Percentiles rank a stretch among this genome's conserved stretches.
Conservation (phyloP, 1,140 invertebrate genomes). For the Rhyzopertha dominica region DNA sequence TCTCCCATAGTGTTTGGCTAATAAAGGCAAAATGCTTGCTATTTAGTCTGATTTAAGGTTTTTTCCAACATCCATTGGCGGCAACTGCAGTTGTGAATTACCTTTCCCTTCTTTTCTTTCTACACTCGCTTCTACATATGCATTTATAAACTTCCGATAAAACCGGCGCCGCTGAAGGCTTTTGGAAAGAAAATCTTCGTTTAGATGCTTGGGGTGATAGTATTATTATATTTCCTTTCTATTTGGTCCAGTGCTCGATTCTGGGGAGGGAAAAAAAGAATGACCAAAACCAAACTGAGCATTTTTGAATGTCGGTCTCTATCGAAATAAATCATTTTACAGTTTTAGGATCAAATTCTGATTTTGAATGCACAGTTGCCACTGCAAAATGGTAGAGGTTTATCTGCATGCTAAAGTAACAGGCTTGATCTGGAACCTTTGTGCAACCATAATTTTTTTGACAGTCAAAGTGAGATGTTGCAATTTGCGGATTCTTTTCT, state of each 20-base stretch:
- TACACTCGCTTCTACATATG: conserved; percentile 3
- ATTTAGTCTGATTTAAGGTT: too few species aligned
- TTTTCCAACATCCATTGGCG: conserved; percentile 12
- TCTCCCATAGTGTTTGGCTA: too few species aligned
- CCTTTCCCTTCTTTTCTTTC: conserved; percentile 1
- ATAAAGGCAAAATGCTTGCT: too few species aligned
- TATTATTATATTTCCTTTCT: conserved; percentile 3
- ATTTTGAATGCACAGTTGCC: conserved; percentile 8
- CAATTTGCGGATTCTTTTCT: background rate
- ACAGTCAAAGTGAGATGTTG: background rate
- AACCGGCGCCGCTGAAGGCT: conserved; percentile 3
- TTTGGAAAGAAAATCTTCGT: conserved; percentile 11
- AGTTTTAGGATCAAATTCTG: background rate
- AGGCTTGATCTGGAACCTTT: conserved; percentile 10
- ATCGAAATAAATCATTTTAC: background rate
- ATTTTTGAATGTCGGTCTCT: conserved; percentile 4
- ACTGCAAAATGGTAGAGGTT: conserved; percentile 7
- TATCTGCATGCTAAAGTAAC: conserved; percentile 10
- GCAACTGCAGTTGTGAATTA: conserved; percentile 3
- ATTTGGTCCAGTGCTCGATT: background rate
- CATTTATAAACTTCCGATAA: conserved; percentile 4
- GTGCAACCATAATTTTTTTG: conserved; percentile 1
- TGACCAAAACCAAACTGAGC: conserved; percentile 3
- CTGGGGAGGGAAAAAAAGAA: background rate
- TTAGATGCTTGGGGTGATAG: conserved; percentile 5